Percentiles rank a stretch among this genome's conserved stretches.
Evolutionary conservation across 1,140 invertebrate species (phyloP).

Genomic region (Lysiphlebus fabarum): DNA sequence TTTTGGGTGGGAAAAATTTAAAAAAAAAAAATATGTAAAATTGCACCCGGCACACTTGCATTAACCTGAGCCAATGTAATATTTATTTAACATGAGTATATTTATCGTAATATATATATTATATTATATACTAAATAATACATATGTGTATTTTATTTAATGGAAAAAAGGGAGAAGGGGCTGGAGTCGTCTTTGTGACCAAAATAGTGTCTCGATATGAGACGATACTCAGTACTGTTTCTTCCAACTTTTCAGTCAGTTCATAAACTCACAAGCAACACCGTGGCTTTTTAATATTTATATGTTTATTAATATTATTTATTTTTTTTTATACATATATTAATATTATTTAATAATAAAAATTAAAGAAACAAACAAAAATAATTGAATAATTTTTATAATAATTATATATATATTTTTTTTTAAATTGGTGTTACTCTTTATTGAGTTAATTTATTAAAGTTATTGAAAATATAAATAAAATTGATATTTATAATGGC

Average conservation of each 20-base stretch:
- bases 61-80: neutral
- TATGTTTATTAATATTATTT: neutral
- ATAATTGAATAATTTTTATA: neutral
- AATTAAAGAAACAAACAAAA: neutral
- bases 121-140: neutral
- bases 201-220: conserved; percentile 56
- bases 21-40: neutral
- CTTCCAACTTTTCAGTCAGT: conserved; percentile 57
- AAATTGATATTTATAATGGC: conserved; percentile 59
- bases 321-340: neutral
- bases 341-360: neutral
- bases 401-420: neutral
- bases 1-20: neutral
- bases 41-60: conserved; percentile 11
- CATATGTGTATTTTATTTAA: conserved; percentile 25
- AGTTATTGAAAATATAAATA: neutral
- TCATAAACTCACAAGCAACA: conserved; percentile 53
- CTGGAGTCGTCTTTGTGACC: conserved; percentile 55
- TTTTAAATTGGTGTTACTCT: neutral
- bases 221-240: conserved; percentile 51
- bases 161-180: conserved; percentile 50
- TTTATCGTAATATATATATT: neutral
- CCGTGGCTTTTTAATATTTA: conserved; percentile 31
- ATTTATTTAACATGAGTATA: neutral
- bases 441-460: neutral